phyloP scores from a whole-genome alignment of 53 echinoderm and acorn worm genomes.

The Holothuria scabra region DNA sequence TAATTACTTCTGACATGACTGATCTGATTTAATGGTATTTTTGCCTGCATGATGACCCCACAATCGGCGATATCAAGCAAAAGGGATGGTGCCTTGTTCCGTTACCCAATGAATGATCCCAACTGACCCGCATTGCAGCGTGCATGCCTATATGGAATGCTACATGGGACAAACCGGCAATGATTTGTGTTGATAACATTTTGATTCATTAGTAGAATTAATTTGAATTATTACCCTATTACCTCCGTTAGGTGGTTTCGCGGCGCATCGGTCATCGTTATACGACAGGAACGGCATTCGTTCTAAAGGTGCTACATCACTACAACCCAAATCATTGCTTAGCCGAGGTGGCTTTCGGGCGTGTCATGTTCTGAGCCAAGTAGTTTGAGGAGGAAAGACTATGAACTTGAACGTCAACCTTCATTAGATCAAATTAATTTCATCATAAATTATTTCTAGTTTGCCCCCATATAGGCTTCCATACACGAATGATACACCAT shows the following conservation, averaged over 20 bases:
- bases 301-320: no score
- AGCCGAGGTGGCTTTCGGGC: no score
- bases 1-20: not conserved
- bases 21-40: not conserved
- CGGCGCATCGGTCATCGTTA: no score
- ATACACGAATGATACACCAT: constrained; percentile 5
- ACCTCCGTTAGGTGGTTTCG: no score
- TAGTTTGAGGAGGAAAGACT: not conserved
- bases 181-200: no score
- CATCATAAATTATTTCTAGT: constrained; percentile 21
- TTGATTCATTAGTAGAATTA: no score
- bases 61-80: constrained; percentile 14
- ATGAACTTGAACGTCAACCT: constrained; percentile 14
- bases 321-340: no score
- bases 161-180: no score
- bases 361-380: not conserved
- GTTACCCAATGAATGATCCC: constrained; percentile 7
- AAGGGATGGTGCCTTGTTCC: constrained; percentile 16
- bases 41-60: not conserved
- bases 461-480: constrained; percentile 9
- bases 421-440: constrained; percentile 6
- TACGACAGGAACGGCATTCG: no score
- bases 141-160: not conserved
- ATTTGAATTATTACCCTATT: no score
- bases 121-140: constrained; percentile 4